phyloP scores from a whole-genome alignment of 1,140 invertebrate species.

The Sminthurinus signatus region DNA sequence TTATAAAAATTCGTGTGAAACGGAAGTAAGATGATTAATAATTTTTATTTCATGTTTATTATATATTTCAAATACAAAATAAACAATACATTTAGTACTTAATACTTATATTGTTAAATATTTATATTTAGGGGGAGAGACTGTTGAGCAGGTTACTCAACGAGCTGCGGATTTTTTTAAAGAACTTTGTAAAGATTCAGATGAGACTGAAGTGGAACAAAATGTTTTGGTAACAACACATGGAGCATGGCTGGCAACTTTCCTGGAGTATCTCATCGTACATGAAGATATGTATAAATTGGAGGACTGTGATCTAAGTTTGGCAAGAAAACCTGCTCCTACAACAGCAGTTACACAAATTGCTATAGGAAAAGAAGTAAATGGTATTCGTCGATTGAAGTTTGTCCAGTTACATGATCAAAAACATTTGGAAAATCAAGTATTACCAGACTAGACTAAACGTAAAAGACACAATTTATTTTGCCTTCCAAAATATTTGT shows the following conservation, averaged over 20 bases:
- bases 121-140: constrained; percentile 8
- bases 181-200: constrained; percentile 13
- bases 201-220: neutral
- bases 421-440: constrained; percentile 1
- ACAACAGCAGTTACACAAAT: constrained; percentile 15
- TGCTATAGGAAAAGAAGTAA: neutral
- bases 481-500: too few relatives aligned
- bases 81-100: too few relatives aligned
- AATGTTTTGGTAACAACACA: constrained; percentile 15
- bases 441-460: constrained; percentile 7
- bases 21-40: too few relatives aligned
- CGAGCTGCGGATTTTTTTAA: constrained; percentile 6
- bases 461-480: too few relatives aligned
- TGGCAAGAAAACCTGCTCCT: constrained; percentile 12
- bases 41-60: too few relatives aligned
- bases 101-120: too few relatives aligned
- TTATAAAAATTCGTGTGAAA: too few relatives aligned
- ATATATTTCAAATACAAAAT: too few relatives aligned
- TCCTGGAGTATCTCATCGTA: constrained; percentile 11
- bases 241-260: constrained; percentile 6
- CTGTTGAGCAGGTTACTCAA: constrained; percentile 9
- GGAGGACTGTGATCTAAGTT: constrained; percentile 6
- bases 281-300: neutral
- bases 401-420: constrained; percentile 13
- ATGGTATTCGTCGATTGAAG: neutral